Percentiles rank a stretch among this genome's conserved stretches.
Evolutionary conservation across 2,797 vertebrate genomes (phyloP).

Genomic region (Sebastes wilsoni): DNA sequence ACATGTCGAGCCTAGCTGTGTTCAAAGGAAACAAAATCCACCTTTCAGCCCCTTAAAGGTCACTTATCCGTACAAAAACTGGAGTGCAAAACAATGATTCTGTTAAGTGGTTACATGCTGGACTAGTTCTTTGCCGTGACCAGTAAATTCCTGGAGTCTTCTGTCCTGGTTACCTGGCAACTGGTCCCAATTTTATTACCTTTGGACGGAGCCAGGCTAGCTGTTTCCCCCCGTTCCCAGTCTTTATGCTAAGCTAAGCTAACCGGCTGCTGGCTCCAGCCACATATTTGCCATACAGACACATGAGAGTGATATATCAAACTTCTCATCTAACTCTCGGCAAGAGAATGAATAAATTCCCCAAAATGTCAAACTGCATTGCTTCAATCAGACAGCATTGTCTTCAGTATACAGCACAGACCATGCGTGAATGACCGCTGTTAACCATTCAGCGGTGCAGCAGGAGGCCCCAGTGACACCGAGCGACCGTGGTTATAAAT

Average conservation of each 20-base stretch:
- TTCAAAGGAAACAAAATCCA: too few relatives aligned
- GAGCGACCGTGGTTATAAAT: constrained; percentile 17
- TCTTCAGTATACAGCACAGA: background rate
- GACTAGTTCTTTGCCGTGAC: background rate
- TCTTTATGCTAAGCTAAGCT: background rate
- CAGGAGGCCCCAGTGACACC: background rate
- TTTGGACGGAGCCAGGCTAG: background rate
- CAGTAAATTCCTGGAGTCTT: background rate
- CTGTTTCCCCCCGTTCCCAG: too few relatives aligned
- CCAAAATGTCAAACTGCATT: background rate
- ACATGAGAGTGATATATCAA: background rate
- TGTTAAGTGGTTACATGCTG: background rate
- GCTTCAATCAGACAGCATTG: background rate
- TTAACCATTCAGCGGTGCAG: constrained; percentile 14
- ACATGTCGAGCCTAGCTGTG: too few relatives aligned
- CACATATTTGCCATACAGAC: background rate
- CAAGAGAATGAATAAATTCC: background rate
- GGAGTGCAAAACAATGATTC: background rate
- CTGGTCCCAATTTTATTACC: too few relatives aligned
- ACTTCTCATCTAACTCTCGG: background rate
- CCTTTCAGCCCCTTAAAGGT: too few relatives aligned
- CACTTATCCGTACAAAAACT: background rate
- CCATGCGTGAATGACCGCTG: constrained; percentile 4
- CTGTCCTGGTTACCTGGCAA: background rate
- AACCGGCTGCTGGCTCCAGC: background rate